These are phyloP conservation scores for Microtus oregoni DNA, from an alignment of 2,113 vertebrate species.

Conservation along the genomic window DNA sequence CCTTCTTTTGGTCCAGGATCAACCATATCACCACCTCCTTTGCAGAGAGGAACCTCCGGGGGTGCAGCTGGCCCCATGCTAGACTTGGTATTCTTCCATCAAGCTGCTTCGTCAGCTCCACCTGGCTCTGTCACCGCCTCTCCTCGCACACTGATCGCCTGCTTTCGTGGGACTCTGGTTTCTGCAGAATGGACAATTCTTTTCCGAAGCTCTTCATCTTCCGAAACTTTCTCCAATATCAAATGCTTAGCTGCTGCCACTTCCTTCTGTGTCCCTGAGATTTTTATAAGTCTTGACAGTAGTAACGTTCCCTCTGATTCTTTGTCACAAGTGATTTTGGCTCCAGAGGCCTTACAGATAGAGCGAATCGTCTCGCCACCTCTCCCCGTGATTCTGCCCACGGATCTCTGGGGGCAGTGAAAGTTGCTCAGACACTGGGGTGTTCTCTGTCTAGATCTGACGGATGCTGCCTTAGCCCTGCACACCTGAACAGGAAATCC, in stretches of 20 bases:
- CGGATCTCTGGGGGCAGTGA: slow-evolving; percentile 89
- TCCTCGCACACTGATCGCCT: slow-evolving; percentile 77
- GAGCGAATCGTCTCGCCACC: slow-evolving; percentile 91
- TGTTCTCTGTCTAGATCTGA: slow-evolving; percentile 87
- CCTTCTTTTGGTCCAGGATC: slow-evolving; percentile 75
- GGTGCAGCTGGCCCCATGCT: neutral
- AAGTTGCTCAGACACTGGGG: slow-evolving; percentile 87
- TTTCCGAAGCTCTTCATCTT: slow-evolving; percentile 87
- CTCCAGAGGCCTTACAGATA: slow-evolving; percentile 91
- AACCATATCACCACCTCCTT: slow-evolving; percentile 10
- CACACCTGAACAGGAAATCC: slow-evolving; percentile 91
- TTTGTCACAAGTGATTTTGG: slow-evolving; percentile 88
- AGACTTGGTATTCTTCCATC: slow-evolving; percentile 44
- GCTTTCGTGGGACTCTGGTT: slow-evolving; percentile 87
- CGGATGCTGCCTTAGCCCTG: slow-evolving; percentile 90
- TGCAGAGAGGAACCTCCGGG: neutral
- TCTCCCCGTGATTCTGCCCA: slow-evolving; percentile 95
- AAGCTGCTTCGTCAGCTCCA: slow-evolving; percentile 43
- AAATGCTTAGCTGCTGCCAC: slow-evolving; percentile 92
- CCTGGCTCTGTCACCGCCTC: slow-evolving; percentile 14
- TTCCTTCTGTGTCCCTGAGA: slow-evolving; percentile 90
- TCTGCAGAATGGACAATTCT: slow-evolving; percentile 89
- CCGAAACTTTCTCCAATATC: slow-evolving; percentile 90
- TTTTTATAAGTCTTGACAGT: slow-evolving; percentile 85
- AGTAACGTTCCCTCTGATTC: slow-evolving; percentile 72